Conservation (phyloP, 2,888 invertebrate genomes). For the Eilema griseolum region DNA sequence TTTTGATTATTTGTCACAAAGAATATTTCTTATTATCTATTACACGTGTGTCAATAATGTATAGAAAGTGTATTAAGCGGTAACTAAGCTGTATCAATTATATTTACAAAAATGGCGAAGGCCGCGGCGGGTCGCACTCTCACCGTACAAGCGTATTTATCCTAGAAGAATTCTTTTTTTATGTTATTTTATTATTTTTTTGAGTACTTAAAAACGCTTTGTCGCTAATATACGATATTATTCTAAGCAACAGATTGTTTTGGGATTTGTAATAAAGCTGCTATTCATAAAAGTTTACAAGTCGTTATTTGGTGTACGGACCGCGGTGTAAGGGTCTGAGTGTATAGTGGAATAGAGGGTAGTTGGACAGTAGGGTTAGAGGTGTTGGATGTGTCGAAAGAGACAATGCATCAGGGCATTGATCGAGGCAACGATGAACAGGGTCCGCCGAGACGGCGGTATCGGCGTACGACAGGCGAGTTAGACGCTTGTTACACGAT, state of each 20-base stretch:
- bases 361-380: slow-evolving; percentile 36
- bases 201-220: slow-evolving; percentile 59
- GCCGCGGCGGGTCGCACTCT: slow-evolving; percentile 64
- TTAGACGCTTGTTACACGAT: slow-evolving; percentile 67
- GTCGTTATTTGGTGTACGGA: slow-evolving; percentile 34
- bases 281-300: slow-evolving; percentile 56
- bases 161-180: slow-evolving; percentile 64
- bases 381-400: slow-evolving; percentile 53
- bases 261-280: slow-evolving; percentile 58
- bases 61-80: slow-evolving; percentile 78
- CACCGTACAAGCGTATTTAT: slow-evolving; percentile 71
- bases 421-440: slow-evolving; percentile 31
- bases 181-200: slow-evolving; percentile 52
- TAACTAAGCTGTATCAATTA: slow-evolving; percentile 71
- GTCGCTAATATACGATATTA: slow-evolving; percentile 54
- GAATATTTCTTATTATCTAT: slow-evolving; percentile 60
- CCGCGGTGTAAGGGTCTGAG: slow-evolving; percentile 43
- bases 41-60: slow-evolving; percentile 76
- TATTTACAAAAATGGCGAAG: slow-evolving; percentile 75
- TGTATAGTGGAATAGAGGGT: slow-evolving; percentile 32
- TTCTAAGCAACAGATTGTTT: slow-evolving; percentile 58
- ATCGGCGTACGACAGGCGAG: slow-evolving; percentile 46
- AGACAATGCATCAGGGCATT: slow-evolving; percentile 35
- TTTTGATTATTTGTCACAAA: slow-evolving; percentile 62
- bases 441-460: slow-evolving; percentile 50